Evolutionary conservation across 2,113 vertebrate genomes (phyloP).

Genomic region (Proteles cristata): DNA sequence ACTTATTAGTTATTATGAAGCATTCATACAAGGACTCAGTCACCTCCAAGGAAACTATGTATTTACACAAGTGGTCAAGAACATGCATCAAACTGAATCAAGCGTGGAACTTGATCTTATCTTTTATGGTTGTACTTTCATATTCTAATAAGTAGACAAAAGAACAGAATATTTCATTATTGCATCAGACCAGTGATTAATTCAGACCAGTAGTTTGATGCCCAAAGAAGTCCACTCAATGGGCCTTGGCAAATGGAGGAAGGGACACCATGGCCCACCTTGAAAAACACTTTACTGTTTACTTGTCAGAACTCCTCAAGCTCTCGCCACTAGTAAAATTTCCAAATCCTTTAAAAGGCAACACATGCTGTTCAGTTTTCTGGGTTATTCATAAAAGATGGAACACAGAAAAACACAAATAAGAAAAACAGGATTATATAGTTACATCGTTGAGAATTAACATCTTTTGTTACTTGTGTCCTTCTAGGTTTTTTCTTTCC

Average conservation of each 20-base stretch:
- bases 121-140: background rate
- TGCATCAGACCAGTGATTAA: background rate
- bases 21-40: background rate
- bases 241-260: too few relatives aligned
- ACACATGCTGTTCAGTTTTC: background rate
- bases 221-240: background rate
- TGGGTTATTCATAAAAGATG: background rate
- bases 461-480: background rate
- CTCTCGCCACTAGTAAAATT: background rate
- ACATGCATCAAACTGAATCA: background rate
- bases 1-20: background rate
- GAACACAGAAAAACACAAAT: background rate
- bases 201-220: background rate
- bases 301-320: background rate
- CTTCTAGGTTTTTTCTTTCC: background rate
- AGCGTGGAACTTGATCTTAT: background rate
- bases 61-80: background rate
- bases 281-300: background rate
- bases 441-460: background rate
- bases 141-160: background rate
- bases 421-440: background rate
- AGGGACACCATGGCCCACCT: rapidly evolving
- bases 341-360: background rate
- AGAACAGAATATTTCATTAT: background rate
- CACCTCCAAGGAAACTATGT: background rate